phyloP scores from a whole-genome alignment of 2,888 invertebrate genomes.

The Shargacucullia verbasci region DNA sequence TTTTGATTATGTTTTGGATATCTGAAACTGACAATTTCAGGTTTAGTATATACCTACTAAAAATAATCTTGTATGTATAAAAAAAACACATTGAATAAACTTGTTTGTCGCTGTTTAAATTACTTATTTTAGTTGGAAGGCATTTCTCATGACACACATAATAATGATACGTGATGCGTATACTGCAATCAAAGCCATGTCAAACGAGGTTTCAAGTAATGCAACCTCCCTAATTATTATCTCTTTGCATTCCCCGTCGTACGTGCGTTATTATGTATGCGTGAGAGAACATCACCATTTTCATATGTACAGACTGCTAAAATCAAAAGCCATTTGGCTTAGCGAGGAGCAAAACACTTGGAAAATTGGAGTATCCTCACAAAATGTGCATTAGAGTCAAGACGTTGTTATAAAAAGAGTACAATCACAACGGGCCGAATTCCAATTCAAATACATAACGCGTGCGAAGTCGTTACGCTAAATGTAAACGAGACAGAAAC shows the following conservation, averaged over 20 bases:
- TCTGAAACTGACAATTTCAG: no score
- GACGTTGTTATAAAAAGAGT: conserved; percentile 55
- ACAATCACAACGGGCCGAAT: conserved; percentile 56
- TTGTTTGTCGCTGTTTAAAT: no score
- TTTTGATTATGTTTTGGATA: no score
- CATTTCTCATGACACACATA: no score
- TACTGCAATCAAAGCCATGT: not conserved
- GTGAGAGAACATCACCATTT: conserved; percentile 16
- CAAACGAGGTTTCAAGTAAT: conserved; percentile 17
- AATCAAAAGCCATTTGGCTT: conserved; percentile 38
- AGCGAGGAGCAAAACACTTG: conserved; percentile 30
- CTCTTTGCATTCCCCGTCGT: conserved; percentile 7
- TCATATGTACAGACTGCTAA: conserved; percentile 12
- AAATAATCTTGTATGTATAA: no score
- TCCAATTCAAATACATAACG: conserved; percentile 72
- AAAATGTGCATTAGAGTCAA: conserved; percentile 46
- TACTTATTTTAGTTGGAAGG: no score
- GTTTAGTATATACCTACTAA: no score
- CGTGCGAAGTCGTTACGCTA: conserved; percentile 77
- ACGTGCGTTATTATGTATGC: conserved; percentile 24
- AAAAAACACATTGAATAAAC: no score
- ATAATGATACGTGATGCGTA: no score
- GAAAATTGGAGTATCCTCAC: conserved; percentile 34
- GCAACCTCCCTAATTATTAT: conserved; percentile 30
- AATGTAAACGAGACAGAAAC: conserved; percentile 79